Percentiles rank a stretch among this genome's conserved stretches.
These are phyloP conservation scores for Cotesia vestalis DNA, from an alignment of 1,140 invertebrate genomes.

Conservation along the genomic window DNA sequence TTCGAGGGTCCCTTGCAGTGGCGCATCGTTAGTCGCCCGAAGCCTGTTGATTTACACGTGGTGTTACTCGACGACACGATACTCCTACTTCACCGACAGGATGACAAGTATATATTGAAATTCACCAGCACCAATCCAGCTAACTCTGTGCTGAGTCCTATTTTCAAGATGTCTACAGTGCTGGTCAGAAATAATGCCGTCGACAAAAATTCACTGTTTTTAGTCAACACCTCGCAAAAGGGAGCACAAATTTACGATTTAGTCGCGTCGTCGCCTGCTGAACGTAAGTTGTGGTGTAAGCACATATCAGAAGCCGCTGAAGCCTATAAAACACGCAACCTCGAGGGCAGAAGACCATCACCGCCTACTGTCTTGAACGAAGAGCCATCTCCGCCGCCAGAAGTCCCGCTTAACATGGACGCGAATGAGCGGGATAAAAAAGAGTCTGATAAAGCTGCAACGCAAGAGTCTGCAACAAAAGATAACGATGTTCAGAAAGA, in stretches of 20 bases:
- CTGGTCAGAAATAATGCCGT: slow-evolving; percentile 83
- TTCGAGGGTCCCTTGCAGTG: slow-evolving; percentile 85
- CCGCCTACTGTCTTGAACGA: slow-evolving; percentile 52
- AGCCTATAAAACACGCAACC: slow-evolving; percentile 70
- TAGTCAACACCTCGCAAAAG: slow-evolving; percentile 81
- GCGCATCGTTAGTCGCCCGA: slow-evolving; percentile 74
- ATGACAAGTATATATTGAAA: slow-evolving; percentile 86
- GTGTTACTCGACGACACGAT: slow-evolving; percentile 88
- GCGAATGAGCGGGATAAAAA: slow-evolving; percentile 10
- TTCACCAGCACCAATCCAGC: slow-evolving; percentile 67
- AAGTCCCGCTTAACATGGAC: slow-evolving; percentile 40
- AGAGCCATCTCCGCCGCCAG: slow-evolving; percentile 43
- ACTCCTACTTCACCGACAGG: slow-evolving; percentile 86
- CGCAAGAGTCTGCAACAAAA: neutral
- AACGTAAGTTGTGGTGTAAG: slow-evolving; percentile 85
- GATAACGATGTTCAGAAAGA: neutral
- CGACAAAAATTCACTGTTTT: slow-evolving; percentile 87
- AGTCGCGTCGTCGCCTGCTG: slow-evolving; percentile 78
- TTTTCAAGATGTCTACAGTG: slow-evolving; percentile 78
- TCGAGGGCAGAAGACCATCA: slow-evolving; percentile 56
- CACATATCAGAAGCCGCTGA: slow-evolving; percentile 82
- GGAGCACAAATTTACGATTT: slow-evolving; percentile 90
- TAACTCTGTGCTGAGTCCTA: slow-evolving; percentile 73
- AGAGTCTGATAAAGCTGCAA: slow-evolving; percentile 20
- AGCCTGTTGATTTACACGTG: slow-evolving; percentile 85